Base-by-base conservation (phyloP, 1,140 invertebrate species). In the Archegozetes longisetosus region DNA sequence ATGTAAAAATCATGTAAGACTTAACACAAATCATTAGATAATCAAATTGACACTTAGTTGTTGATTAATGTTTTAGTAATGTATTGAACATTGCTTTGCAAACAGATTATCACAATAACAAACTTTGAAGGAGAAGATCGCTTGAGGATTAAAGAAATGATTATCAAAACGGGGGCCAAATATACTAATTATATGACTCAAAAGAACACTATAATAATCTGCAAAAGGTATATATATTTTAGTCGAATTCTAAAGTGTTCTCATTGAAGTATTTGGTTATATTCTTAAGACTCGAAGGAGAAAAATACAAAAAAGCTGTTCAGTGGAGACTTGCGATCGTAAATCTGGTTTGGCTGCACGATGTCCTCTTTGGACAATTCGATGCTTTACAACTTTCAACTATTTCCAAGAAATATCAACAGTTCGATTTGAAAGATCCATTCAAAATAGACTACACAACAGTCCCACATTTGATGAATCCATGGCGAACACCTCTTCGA, bases 301-400 rank as follows among this genome's bases (percentile, higher is more conserved):
- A 75, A 52, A 96, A 96, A 72, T 92, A 84, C 73, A 77, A 82
- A 64, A 86, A 88, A 66, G 92, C 93, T 0, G 80, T 86, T 50
- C 87, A 95, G 70, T 96, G 88, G 86, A 71, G 72, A 25, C 75
- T 77, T 32, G 84, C 86, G 17, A 81, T 90, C 2, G 90, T 97
- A 0, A 96, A 92, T 72, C 83, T 85, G 6, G 82, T 86, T 62
- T 97, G 93, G 92, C 73, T 98, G 49, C 89, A 85, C 57, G 92
- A 97, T 71, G 78, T 97, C 46, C 76, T 95, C 64, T 82, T 95
- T 61, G 93, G 92, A 1, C 85, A 92, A 64, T 81, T 84, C 69
- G 83, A 78, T 64, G 84, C 83, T 22, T 73, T 92, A 0, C 82
- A 85, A 68, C 63, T 73, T 20, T 71, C 86, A 83, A 74, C 82